These are phyloP conservation scores for Cerceris ruficornis DNA, from an alignment of 2,888 invertebrate genomes.

Conservation along the genomic window DNA sequence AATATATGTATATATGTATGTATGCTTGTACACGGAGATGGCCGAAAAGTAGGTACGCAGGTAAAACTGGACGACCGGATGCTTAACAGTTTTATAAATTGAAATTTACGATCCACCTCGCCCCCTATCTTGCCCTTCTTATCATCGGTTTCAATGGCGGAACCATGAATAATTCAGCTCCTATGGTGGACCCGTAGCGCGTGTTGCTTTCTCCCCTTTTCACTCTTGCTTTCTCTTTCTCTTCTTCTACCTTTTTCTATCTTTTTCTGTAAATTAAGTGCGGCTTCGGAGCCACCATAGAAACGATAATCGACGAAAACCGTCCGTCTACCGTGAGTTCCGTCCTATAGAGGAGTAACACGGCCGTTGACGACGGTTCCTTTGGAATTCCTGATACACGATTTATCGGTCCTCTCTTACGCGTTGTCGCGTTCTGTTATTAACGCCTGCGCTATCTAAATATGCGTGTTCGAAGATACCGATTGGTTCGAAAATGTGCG, in stretches of 20 bases:
- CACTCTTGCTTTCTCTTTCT: slow-evolving; percentile 38
- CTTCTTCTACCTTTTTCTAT: slow-evolving; percentile 1
- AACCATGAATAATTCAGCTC: slow-evolving; percentile 75
- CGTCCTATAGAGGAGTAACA: not conserved
- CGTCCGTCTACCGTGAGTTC: not conserved
- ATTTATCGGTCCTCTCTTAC: not conserved
- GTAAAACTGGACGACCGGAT: slow-evolving; percentile 58
- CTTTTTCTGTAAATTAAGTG: slow-evolving; percentile 60
- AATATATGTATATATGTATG: slow-evolving; percentile 28
- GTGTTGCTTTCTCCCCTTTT: slow-evolving; percentile 47
- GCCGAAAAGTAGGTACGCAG: slow-evolving; percentile 61
- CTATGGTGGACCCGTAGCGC: slow-evolving; percentile 55
- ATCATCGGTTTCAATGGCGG: slow-evolving; percentile 64
- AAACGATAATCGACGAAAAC: slow-evolving; percentile 53
- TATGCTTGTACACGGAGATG: slow-evolving; percentile 11
- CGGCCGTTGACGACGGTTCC: not conserved
- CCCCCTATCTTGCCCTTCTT: slow-evolving; percentile 53
- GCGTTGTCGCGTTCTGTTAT: not conserved
- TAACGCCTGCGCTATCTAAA: not conserved
- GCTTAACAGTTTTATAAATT: slow-evolving; percentile 78
- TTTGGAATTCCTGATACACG: slow-evolving; percentile 5
- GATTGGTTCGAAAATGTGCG: not conserved
- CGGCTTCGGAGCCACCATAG: slow-evolving; percentile 16
- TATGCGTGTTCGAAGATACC: not conserved
- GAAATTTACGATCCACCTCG: slow-evolving; percentile 71